These are phyloP conservation scores for Coregonus ussuriensis DNA, from an alignment of 2,797 vertebrate genomes.

Conservation along the genomic window DNA sequence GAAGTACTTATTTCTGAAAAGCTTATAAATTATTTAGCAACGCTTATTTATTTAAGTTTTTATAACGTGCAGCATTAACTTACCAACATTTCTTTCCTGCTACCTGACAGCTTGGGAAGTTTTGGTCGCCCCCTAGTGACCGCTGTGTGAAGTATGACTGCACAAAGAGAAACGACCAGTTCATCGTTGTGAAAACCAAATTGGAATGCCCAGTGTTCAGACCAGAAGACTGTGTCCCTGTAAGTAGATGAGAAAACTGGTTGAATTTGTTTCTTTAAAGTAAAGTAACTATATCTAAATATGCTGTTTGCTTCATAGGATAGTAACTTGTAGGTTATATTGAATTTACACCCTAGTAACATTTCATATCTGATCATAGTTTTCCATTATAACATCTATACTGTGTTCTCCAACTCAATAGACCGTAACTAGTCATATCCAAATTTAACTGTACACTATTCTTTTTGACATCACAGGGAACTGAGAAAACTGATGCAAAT, in stretches of 20 bases:
- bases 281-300: too few relatives aligned
- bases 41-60: background rate
- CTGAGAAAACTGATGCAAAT: conserved; percentile 65
- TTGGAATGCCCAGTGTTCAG: conserved; percentile 72
- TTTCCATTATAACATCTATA: background rate
- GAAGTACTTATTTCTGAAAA: background rate
- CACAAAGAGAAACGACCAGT: conserved; percentile 52
- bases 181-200: conserved; percentile 53
- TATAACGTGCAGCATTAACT: background rate
- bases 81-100: conserved; percentile 4
- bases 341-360: background rate
- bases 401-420: background rate
- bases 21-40: background rate
- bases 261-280: background rate
- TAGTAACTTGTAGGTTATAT: background rate
- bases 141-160: conserved; percentile 76
- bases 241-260: conserved; percentile 65
- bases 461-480: conserved; percentile 69
- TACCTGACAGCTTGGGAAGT: conserved; percentile 73
- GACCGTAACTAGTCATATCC: background rate
- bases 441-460: background rate
- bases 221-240: conserved; percentile 75
- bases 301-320: too few relatives aligned
- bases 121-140: conserved; percentile 68
- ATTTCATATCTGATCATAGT: background rate